Evolutionary conservation across 2,113 vertebrate genomes (phyloP).

Genomic region (Cyprinus carpio): DNA sequence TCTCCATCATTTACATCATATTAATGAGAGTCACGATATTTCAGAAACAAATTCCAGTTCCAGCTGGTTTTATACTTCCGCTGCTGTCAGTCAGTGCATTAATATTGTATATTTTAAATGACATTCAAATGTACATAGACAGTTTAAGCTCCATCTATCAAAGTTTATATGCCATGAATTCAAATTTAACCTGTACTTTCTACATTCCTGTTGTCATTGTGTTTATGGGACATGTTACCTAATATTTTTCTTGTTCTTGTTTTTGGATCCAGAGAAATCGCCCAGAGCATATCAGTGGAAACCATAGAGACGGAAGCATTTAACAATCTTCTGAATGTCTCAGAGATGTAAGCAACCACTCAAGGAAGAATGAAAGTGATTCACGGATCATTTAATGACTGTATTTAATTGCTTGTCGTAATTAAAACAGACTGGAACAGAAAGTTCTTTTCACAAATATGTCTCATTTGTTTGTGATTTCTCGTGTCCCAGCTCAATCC

Average conservation of each 20-base stretch:
- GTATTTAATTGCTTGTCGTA: neutral
- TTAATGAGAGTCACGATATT: too few relatives aligned
- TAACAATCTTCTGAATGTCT: constrained; percentile 66
- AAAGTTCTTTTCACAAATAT: neutral
- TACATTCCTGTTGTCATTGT: neutral
- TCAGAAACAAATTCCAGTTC: neutral
- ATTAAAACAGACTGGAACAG: neutral
- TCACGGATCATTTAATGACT: neutral
- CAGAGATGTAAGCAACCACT: constrained; percentile 66
- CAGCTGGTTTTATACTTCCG: neutral
- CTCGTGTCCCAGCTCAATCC: constrained; percentile 77
- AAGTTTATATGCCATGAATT: neutral
- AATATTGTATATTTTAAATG: neutral
- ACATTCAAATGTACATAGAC: neutral
- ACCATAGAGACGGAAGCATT: constrained; percentile 67
- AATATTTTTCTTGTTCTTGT: neutral
- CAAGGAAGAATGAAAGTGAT: neutral
- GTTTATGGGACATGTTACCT: too few relatives aligned
- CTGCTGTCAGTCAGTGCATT: neutral
- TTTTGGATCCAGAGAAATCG: constrained; percentile 63
- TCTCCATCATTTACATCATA: too few relatives aligned
- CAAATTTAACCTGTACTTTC: neutral
- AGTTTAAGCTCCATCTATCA: too few relatives aligned
- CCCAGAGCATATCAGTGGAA: constrained; percentile 68
- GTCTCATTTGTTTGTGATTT: neutral